Conservation (phyloP, 2,797 vertebrate genomes). For the Garrulus glandarius region DNA sequence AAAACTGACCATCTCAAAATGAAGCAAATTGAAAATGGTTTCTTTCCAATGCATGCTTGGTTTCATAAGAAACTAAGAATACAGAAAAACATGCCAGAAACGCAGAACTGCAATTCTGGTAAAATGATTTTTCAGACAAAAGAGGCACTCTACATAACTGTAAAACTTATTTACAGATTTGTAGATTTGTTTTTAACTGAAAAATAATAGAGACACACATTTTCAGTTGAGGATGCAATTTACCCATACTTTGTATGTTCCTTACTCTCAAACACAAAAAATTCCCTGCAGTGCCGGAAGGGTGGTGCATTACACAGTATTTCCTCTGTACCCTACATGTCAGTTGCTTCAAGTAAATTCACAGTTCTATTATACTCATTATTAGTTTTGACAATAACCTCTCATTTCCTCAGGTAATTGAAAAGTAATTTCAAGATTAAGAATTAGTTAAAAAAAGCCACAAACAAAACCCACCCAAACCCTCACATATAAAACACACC, state of each 20-base stretch:
- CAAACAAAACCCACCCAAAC: background rate
- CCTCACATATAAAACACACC: background rate
- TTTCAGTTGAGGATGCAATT: background rate
- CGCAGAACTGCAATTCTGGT: background rate
- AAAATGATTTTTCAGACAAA: background rate
- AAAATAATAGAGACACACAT: background rate
- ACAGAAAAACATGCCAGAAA: background rate
- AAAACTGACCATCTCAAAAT: background rate
- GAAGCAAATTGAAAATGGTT: background rate
- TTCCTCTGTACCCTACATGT: background rate
- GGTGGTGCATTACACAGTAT: background rate
- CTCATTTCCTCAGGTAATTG: background rate
- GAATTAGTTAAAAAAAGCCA: background rate
- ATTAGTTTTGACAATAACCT: background rate
- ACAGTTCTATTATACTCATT: background rate
- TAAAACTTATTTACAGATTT: background rate
- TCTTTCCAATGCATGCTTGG: background rate
- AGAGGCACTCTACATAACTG: background rate
- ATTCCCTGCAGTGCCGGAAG: background rate
- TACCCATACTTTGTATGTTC: background rate
- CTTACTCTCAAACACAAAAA: background rate
- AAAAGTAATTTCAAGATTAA: background rate
- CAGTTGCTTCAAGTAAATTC: background rate
- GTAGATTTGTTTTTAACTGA: background rate
- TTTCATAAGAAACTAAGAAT: background rate